These are phyloP conservation scores for Anoplophora glabripennis DNA, from an alignment of 1,140 invertebrate genomes.

Conservation along the genomic window DNA sequence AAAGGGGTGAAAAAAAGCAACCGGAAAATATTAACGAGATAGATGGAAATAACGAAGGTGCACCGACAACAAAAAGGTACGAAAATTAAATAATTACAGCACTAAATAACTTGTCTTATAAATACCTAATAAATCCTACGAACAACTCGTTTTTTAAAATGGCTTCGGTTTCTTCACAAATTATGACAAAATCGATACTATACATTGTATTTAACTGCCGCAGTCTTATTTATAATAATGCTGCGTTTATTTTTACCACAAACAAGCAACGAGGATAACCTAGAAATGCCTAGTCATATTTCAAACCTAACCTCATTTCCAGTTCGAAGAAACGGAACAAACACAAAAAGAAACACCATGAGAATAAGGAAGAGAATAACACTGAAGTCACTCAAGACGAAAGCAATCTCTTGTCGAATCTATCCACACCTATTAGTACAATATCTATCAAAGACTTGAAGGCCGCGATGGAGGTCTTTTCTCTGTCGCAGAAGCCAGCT, in stretches of 20 bases:
- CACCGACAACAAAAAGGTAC: slow-evolving; percentile 24
- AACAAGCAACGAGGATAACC: neutral
- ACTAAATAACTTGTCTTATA: neutral
- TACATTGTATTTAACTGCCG: neutral
- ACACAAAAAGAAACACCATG: slow-evolving; percentile 30
- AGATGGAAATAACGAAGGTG: slow-evolving; percentile 19
- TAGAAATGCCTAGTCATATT: neutral
- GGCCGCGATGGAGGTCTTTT: slow-evolving; percentile 81
- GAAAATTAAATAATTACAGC: neutral
- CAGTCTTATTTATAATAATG: slow-evolving; percentile 1
- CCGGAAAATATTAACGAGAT: slow-evolving; percentile 16
- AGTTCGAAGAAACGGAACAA: slow-evolving; percentile 32
- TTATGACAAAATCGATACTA: slow-evolving; percentile 4
- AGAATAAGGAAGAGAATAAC: slow-evolving; percentile 22
- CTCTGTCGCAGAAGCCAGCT: slow-evolving; percentile 71
- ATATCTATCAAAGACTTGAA: slow-evolving; percentile 68
- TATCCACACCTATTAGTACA: slow-evolving; percentile 41
- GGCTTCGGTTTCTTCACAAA: neutral
- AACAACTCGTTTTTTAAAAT: neutral
- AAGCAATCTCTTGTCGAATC: slow-evolving; percentile 20
- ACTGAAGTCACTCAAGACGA: slow-evolving; percentile 14
- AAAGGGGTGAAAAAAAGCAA: slow-evolving; percentile 19
- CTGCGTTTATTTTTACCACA: neutral
- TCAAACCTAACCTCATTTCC: slow-evolving; percentile 1
- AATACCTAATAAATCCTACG: neutral